Conservation (phyloP, 1,140 invertebrate genomes). For the Chrysoperla carnea region DNA sequence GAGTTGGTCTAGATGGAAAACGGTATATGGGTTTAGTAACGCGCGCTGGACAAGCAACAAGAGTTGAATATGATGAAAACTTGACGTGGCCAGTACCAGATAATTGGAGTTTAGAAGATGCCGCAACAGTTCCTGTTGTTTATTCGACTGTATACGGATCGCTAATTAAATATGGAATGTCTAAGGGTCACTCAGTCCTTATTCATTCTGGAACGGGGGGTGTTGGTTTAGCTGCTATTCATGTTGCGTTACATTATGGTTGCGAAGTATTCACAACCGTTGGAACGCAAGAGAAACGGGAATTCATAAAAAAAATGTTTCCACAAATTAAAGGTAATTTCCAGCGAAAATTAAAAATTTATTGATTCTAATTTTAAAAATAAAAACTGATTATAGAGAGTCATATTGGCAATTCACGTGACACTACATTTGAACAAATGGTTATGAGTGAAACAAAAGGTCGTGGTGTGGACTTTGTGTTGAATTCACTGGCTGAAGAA, state of each 20-base stretch:
- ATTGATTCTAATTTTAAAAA: no score
- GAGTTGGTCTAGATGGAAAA: constrained; percentile 17
- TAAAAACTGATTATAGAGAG: constrained; percentile 27
- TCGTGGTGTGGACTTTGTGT: constrained; percentile 43
- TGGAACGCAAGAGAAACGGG: constrained; percentile 25
- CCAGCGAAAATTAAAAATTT: no score
- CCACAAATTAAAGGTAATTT: constrained; percentile 24
- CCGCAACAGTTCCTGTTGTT: constrained; percentile 39
- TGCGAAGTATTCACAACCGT: constrained; percentile 29
- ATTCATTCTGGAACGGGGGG: constrained; percentile 52
- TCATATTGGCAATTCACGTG: constrained; percentile 53
- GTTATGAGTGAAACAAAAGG: constrained; percentile 36
- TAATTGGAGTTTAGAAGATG: constrained; percentile 36
- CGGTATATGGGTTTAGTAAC: no score
- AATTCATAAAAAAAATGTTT: constrained; percentile 17
- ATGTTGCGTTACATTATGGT: constrained; percentile 30
- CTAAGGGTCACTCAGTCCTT: constrained; percentile 36
- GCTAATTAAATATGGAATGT: constrained; percentile 29
- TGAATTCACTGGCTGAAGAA: constrained; percentile 61
- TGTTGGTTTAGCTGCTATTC: constrained; percentile 50
- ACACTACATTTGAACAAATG: constrained; percentile 48
- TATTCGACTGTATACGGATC: constrained; percentile 41
- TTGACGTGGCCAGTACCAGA: constrained; percentile 36
- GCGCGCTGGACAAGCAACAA: no score
- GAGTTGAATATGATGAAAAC: not conserved